Evolutionary conservation across 2,113 vertebrate species (phyloP), one percentile per base, ranked within the genome.

Genomic region (Myrmecobius fasciatus): DNA sequence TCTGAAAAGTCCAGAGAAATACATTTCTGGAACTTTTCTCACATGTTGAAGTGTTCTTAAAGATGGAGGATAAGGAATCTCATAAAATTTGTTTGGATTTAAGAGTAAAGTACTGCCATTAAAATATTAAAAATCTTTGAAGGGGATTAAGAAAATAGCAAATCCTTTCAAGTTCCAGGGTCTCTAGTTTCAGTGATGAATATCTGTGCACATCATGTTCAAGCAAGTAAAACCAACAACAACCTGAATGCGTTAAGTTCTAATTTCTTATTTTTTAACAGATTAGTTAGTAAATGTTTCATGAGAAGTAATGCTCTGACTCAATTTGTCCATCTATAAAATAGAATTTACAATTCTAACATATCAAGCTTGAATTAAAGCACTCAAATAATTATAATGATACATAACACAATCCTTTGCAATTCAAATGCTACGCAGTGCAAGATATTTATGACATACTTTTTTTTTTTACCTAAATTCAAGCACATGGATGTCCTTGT

Each of bases 401-500:
- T 25, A 25, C 1, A 53, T 48, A 92, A 95, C 6, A 91, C 25
- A 92, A 93, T 95, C 93, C 83, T 93, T 92, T 88, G 52, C 92
- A 95, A 94, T 53, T 94, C 28, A 93, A 92, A 0, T 56, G 9
- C 49, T 54, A 89, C 3, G 25, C 20, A 51, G 22, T 28, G 46
- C 12, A 20, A 8, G n/a, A 28, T 4, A 89, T 89, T 93, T 92
- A 91, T 93, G 67, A 25, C 0, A 11, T 14, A 91, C 54, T 60
- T 97, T 31, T 67, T 97, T 31, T 67, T 97, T 98, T 98, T 98
- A 99, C 99, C 99, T 99, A 98, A 99, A 99, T 96, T 99, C 98
- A 96, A 99, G 96, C 54, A 99, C 97, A 75, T 96, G 98, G 51
- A 99, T 98, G 92, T 95, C 98, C 97, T 99, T 99, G 95, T 99